Percentiles rank a stretch among this genome's conserved stretches.
Conservation (phyloP, 2,888 invertebrate genomes). For the Danaus chrysippus region DNA sequence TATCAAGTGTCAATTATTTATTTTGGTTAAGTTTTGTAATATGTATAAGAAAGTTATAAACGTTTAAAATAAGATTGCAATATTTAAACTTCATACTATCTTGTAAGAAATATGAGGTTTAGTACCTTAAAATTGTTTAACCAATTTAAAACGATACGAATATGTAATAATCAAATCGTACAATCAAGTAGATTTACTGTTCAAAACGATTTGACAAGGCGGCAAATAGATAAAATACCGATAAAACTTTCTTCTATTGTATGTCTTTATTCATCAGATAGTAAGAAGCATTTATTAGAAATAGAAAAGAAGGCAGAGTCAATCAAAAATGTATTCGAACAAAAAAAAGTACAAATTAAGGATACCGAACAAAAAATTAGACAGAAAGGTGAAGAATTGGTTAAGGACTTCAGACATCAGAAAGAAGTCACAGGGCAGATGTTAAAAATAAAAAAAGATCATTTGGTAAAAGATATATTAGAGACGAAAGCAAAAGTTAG, state of each 20-base stretch:
- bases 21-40: no score
- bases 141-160: slow-evolving; percentile 39
- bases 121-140: slow-evolving; percentile 45
- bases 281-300: slow-evolving; percentile 61
- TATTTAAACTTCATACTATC: no score
- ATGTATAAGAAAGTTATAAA: no score
- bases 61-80: no score
- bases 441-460: slow-evolving; percentile 79
- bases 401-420: slow-evolving; percentile 67
- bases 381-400: slow-evolving; percentile 62
- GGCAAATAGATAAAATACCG: slow-evolving; percentile 37
- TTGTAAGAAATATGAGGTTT: slow-evolving; percentile 47
- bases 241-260: slow-evolving; percentile 42
- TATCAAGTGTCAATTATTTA: no score
- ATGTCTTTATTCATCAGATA: slow-evolving; percentile 58
- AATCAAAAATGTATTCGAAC: slow-evolving; percentile 79
- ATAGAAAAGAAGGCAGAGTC: slow-evolving; percentile 70
- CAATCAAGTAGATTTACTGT: slow-evolving; percentile 36
- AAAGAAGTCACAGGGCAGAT: slow-evolving; percentile 65
- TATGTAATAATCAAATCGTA: slow-evolving; percentile 36
- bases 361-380: slow-evolving; percentile 77
- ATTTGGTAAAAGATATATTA: slow-evolving; percentile 84
- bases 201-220: slow-evolving; percentile 36
- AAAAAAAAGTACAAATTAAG: slow-evolving; percentile 80
- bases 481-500: slow-evolving; percentile 85